Base-by-base conservation (phyloP, 2,888 invertebrate genomes). In the Drosophila vallismaia region DNA sequence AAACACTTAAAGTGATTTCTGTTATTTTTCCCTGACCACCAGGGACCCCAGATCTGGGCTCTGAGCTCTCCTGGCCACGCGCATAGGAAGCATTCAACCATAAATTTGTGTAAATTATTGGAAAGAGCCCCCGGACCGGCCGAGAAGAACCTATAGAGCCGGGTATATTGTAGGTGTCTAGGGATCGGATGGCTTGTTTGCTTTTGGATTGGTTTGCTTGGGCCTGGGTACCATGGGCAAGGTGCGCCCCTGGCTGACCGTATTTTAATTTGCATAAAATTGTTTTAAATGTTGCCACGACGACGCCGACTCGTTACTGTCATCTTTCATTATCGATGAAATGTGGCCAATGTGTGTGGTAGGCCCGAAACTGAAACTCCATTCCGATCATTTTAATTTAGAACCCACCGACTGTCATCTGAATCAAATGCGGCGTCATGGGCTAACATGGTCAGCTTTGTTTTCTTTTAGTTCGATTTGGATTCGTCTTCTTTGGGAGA, bases 251-350 rank as follows among this genome's bases (percentile, higher is more conserved):
- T 29, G 57, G 9, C 51, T 68, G 88, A 86, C 66, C 86, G 73
- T 74, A 70, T 77, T 84, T 83, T 76, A 88, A 85, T 85, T 85
- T 85, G 85, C 88, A 85, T 85, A 85, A 85, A 88, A 84, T 84
- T 84, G 84, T 86, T 85, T 82, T 88, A 88, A 84, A 85, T 85
- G 88, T 86, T 88, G 84, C 84, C 81, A 83, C 79, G 70, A 68
- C 62, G 73, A 56, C 72, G 77, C 68, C 79, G 72, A 80, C 79
- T 86, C 85, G 90, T 90, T 87, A 90, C 90, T 89, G 88, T 89
- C 89, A 88, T 87, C 85, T 89, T 87, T 88, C 83, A 89, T 89
- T 89, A 89, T 88, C 88, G 88, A 86, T 86, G 79, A 85, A 77
- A 75, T 85, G 85, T 88, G 72, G 74, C 75, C 81, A 73, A 79